These are phyloP conservation scores for Papilio polytes DNA, from an alignment of 1,140 invertebrate genomes.

Conservation along the genomic window DNA sequence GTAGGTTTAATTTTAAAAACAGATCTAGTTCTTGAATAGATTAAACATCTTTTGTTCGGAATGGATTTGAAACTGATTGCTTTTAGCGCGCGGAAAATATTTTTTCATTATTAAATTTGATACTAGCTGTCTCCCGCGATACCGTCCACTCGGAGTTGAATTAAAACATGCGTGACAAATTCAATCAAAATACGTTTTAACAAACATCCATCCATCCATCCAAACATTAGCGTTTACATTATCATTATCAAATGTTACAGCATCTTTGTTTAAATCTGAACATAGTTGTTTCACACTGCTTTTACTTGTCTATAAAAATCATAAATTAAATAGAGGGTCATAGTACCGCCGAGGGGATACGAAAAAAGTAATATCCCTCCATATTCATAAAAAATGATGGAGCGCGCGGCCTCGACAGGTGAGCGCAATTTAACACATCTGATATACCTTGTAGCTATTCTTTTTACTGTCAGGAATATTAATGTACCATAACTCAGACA, in stretches of 20 bases:
- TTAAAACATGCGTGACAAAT: no score
- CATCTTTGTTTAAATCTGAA: neutral
- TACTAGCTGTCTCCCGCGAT: no score
- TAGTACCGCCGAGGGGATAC: conserved; percentile 14
- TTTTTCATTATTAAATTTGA: neutral
- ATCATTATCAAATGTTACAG: neutral
- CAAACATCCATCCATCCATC: no score
- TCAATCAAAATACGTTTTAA: no score
- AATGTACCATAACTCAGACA: conserved; percentile 44
- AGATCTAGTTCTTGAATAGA: conserved; percentile 2
- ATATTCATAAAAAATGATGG: conserved; percentile 40
- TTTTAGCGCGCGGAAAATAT: neutral
- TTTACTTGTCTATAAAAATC: conserved; percentile 6
- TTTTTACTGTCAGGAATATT: conserved; percentile 45
- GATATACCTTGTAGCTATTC: conserved; percentile 34
- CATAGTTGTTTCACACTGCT: neutral
- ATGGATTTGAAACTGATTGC: neutral
- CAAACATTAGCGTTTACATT: no score
- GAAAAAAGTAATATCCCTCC: conserved; percentile 33
- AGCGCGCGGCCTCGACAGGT: conserved; percentile 32
- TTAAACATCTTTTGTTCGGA: neutral
- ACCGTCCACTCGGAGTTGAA: no score
- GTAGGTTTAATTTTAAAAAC: conserved; percentile 25
- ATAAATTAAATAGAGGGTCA: conserved; percentile 18
- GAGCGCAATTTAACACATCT: conserved; percentile 40